Base-by-base conservation (phyloP, 1,140 invertebrate genomes). In the Aleiodes sp. region DNA sequence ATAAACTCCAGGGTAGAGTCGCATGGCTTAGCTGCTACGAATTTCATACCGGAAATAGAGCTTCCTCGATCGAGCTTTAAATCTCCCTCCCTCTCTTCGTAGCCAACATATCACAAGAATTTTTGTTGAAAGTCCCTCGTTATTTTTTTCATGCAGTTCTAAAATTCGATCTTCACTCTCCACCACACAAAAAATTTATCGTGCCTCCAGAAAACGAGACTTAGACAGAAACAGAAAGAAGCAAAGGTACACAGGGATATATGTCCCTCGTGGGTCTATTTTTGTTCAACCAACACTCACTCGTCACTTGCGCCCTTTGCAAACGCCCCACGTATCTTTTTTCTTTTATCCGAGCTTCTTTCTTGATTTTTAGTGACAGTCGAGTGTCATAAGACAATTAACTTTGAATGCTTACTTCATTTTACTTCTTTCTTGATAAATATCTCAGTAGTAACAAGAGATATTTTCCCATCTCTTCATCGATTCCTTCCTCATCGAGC, bases 21-120 rank as follows among this genome's bases (percentile, higher is more conserved):
- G 14, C 73, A 65, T 70, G 41, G 56, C 31, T 29, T 10, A 65
- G 43, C 65, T 62, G 37, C 62, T 60, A 68, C 29, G 67, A 41
- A 73, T 67, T 69, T 60, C 28, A 65, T 68, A 74, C 73, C 76
- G 77, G 77, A 80, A 80, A 76, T 78, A 75, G 75, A 79, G 73
- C 71, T 80, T 80, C 72, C 75, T 75, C 72, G 33, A 60, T 46
- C 8, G 29, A 61, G 57, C 39, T 14, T 59, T 43, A 67, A 73
- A 60, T 60, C 72, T 68, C 66, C 66, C 61, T 37, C 28, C 16
- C 26, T 66, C 10, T 33, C 31, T 7, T 33, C 31, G 31, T 33
- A 7, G 12, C 12, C 31, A 14, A 29, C 28, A 59, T 59, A 2
- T 24, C 41, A n/a, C n/a, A n/a, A n/a, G n/a, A n/a, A n/a, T n/a